phyloP scores from a whole-genome alignment of 2,888 invertebrate species.

The Geophilus truncorum region DNA sequence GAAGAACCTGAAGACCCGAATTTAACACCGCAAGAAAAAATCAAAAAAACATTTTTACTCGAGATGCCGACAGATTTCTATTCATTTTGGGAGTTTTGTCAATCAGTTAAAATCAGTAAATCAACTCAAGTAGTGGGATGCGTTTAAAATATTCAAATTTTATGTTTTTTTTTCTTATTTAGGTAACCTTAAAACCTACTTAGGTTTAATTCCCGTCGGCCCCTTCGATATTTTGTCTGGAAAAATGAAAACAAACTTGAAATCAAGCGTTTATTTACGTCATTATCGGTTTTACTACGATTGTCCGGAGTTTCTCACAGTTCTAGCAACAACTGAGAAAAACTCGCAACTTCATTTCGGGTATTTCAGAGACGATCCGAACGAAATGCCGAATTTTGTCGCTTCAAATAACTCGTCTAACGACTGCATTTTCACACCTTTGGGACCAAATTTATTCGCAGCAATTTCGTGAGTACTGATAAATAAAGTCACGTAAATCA shows the following conservation, averaged over 20 bases:
- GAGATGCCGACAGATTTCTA: conserved; percentile 89
- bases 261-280: conserved; percentile 55
- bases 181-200: conserved; percentile 58
- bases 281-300: conserved; percentile 92
- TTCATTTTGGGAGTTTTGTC: conserved; percentile 71
- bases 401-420: conserved; percentile 67
- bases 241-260: conserved; percentile 54
- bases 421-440: conserved; percentile 63
- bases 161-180: conserved; percentile 30
- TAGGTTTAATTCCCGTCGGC: conserved; percentile 72
- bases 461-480: conserved; percentile 62
- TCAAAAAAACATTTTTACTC: conserved; percentile 70
- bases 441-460: conserved; percentile 74
- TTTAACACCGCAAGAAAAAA: conserved; percentile 48
- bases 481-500: not conserved
- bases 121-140: not conserved
- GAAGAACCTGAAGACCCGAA: not conserved
- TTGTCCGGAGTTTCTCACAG: conserved; percentile 83
- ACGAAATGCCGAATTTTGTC: conserved; percentile 67
- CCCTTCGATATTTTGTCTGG: conserved; percentile 73
- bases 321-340: conserved; percentile 50
- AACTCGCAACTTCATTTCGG: conserved; percentile 75
- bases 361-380: conserved; percentile 75
- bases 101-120: not conserved
- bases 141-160: not conserved